Base-by-base conservation (phyloP, 2,888 invertebrate species). In the Nomada ruficornis region DNA sequence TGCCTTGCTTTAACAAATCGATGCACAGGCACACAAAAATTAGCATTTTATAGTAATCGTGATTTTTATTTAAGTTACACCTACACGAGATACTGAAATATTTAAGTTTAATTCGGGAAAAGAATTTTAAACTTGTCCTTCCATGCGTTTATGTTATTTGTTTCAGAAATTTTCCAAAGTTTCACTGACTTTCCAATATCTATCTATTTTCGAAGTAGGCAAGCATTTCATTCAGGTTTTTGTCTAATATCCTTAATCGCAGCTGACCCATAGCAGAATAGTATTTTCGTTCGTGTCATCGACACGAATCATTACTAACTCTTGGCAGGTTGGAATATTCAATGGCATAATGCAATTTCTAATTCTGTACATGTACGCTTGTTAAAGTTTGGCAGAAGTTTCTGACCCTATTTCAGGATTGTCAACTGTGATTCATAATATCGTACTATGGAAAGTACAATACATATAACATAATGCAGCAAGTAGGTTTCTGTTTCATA, bases 351-450 rank as follows among this genome's bases (percentile, higher is more conserved):
- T 11, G n/a, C 11, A 7, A 36, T 36, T 36, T 36, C 36, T 36
- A 11, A 47, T 29, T 20, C 18, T 44, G 36, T 36, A 36, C 36
- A 29, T n/a, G 67, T 15, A 42, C 7, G 36, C 36, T 36, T 36
- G 36, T 42, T 55, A n/a, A 47, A 55, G 26, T 42, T 60, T 78
- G 78, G 77, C 77, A 75, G n/a, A 36, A 18, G 54, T 23, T 18
- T 7, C n/a, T 2, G 11, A 4, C n/a, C 59, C 65, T 68, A 26
- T 63, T 68, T 68, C 18, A 50, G 50, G 20, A 62, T 68, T 55
- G 67, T 7, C 47, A 26, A 59, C 7, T 59, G 13, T 44, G 20
- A 47, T 62, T 63, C 29, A 13, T 50, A 18, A 13, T 18, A 42
- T 11, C 9, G 23, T 20, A 36, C 36, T 36, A 36, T 36, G 36